These are phyloP conservation scores for Trachythela sp. DNA, from an alignment of 64 coral and sea anemone genomes.

Conservation along the genomic window DNA sequence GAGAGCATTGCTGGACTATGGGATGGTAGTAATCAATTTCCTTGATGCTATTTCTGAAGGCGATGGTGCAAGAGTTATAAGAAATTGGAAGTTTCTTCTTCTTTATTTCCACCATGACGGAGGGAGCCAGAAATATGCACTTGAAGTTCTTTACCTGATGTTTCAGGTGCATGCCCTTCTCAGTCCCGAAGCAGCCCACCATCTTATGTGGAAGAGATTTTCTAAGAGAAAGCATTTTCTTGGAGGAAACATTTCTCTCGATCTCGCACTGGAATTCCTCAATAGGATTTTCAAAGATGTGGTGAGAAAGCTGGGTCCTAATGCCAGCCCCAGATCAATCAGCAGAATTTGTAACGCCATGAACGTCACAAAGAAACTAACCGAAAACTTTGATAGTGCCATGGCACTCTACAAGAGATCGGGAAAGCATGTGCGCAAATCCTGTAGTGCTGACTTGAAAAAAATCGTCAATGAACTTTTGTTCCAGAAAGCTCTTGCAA, in stretches of 20 bases:
- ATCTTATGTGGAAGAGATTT: neutral
- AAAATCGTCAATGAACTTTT: neutral
- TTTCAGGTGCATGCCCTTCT: neutral
- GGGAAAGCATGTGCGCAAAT: neutral
- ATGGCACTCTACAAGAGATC: neutral
- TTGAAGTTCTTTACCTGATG: neutral
- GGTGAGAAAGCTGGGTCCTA: neutral
- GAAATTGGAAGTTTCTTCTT: neutral
- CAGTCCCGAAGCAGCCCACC: neutral
- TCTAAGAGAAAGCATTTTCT: neutral
- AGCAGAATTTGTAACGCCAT: neutral
- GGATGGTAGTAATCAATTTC: slow-evolving; percentile 61
- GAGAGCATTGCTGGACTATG: slow-evolving; percentile 62
- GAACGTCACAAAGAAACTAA: neutral
- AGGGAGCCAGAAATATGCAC: neutral
- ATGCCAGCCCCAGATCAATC: neutral
- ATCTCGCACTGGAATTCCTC: neutral
- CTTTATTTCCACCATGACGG: neutral
- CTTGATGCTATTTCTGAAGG: slow-evolving; percentile 65
- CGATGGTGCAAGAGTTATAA: slow-evolving; percentile 58
- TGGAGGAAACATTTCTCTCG: neutral
- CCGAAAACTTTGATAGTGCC: neutral
- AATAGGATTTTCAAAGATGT: neutral
- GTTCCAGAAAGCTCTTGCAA: neutral
- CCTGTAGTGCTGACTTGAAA: neutral